These are phyloP conservation scores for Trematocara macrostoma DNA, from an alignment of 2,113 vertebrate genomes.

Conservation along the genomic window DNA sequence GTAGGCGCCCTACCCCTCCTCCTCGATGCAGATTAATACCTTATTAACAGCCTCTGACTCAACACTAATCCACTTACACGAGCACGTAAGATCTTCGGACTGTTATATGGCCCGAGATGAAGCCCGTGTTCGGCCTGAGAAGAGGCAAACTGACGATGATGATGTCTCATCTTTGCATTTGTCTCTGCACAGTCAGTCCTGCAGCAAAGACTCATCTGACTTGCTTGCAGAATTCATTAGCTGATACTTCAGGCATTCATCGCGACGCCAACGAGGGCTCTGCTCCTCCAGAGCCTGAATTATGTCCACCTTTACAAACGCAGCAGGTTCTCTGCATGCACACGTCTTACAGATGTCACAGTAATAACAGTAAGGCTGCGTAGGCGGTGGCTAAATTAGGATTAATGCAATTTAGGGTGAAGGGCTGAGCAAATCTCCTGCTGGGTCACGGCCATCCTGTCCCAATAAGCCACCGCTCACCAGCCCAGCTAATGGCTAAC, in stretches of 20 bases:
- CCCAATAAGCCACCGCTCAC: slow-evolving; percentile 16
- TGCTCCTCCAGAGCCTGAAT: not conserved
- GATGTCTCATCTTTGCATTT: not conserved
- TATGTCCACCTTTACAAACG: not conserved
- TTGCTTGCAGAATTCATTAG: not conserved
- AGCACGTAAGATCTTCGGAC: slow-evolving; percentile 5
- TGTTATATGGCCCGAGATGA: not conserved
- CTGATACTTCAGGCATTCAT: not conserved
- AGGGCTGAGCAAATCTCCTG: slow-evolving; percentile 36
- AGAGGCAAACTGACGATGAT: not conserved
- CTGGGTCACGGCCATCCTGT: slow-evolving; percentile 14
- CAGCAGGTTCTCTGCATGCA: not conserved
- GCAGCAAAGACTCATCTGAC: not conserved
- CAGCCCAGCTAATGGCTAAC: not conserved
- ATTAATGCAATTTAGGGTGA: slow-evolving; percentile 11
- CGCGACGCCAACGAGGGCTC: not conserved
- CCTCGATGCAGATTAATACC: slow-evolving; percentile 61
- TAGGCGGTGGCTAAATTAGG: slow-evolving; percentile 52
- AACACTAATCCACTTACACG: slow-evolving; percentile 71
- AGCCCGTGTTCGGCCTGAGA: not conserved
- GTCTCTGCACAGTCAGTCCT: not conserved
- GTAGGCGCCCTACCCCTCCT: slow-evolving; percentile 9
- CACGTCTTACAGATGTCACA: not conserved
- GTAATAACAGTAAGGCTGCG: slow-evolving; percentile 57
- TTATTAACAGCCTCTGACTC: slow-evolving; percentile 68